Evolutionary conservation across 2,113 vertebrate species (phyloP), one percentile per base, ranked within the genome.

Genomic region (Prionailurus bengalensis): DNA sequence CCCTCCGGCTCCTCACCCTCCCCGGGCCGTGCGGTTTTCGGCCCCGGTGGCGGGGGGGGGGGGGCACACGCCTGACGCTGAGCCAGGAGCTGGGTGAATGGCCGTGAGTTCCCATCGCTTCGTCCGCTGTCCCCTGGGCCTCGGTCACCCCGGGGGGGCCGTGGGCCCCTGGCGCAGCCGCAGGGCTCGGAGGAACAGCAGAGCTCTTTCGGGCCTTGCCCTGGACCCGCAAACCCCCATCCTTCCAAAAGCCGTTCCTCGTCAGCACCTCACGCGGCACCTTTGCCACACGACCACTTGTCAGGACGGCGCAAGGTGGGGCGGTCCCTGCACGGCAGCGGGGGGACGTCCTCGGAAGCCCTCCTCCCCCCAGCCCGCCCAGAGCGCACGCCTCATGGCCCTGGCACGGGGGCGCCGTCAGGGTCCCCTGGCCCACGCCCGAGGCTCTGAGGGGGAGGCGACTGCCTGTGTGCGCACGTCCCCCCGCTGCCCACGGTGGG

Each of bases 381-480:
- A 1, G 73, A n/a, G 31, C 9, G 7, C 58, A 48, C 7, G 36
- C n/a, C 48, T 7, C 45, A 48, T 0, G 29, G 76, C 8, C 16
- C n/a, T 17, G 74, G 8, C 29, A 51, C 4, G 31, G 74, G 13
- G 45, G 73, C 39, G 15, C 23, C 3, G 3, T 33, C 19, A 10
- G 39, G 55, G 55, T 15, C 55, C 55, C 55, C 55, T 58, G 17
- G 33, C 61, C 13, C 19, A 7, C 3, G 1, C 33, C 9, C 10
- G 83, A 8, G 7, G 15, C 83, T n/a, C 7, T 4, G 21, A 63
- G 25, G n/a, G 14, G 65, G 29, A 15, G 3, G 51, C 3, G 17
- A 53, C 1, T 11, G 13, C 2, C 3, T 6, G 1, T 0, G 2
- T 21, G 48, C 82, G 16, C 71, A 1, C 13, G 13, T 55, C 33